Conservation (phyloP, 1,140 invertebrate genomes). For the Hormaphis cornu region DNA sequence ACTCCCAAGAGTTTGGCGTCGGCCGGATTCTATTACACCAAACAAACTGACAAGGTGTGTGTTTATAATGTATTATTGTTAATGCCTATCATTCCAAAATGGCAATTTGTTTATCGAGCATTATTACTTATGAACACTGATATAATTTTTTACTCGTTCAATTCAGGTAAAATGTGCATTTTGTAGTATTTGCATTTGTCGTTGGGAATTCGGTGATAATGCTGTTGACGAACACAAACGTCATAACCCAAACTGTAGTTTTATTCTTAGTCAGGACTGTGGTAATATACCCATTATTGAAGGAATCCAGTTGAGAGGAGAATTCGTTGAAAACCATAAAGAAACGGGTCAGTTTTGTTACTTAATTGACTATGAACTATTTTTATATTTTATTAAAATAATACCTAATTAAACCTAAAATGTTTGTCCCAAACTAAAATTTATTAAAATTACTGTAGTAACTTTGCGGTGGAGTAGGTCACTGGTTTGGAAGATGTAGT, state of each 20-base stretch:
- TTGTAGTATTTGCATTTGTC: constrained; percentile 60
- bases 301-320: constrained; percentile 25
- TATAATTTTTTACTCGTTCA: constrained; percentile 41
- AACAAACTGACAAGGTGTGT: constrained; percentile 56
- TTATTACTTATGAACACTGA: constrained; percentile 53
- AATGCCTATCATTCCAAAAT: constrained; percentile 43
- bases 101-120: constrained; percentile 51
- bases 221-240: constrained; percentile 65
- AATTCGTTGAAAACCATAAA: constrained; percentile 31
- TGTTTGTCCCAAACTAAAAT: neutral
- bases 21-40: constrained; percentile 73
- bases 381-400: neutral
- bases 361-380: neutral
- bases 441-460: too few relatives aligned
- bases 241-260: constrained; percentile 60
- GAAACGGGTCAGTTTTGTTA: constrained; percentile 29
- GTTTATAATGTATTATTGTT: neutral
- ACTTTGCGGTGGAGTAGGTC: too few relatives aligned
- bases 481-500: too few relatives aligned
- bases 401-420: neutral
- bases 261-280: constrained; percentile 37
- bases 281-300: constrained; percentile 27
- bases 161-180: constrained; percentile 69
- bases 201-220: constrained; percentile 63
- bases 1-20: constrained; percentile 58